Base-by-base conservation (phyloP, 2,888 invertebrate genomes). In the Caenorhabditis macrosperma region DNA sequence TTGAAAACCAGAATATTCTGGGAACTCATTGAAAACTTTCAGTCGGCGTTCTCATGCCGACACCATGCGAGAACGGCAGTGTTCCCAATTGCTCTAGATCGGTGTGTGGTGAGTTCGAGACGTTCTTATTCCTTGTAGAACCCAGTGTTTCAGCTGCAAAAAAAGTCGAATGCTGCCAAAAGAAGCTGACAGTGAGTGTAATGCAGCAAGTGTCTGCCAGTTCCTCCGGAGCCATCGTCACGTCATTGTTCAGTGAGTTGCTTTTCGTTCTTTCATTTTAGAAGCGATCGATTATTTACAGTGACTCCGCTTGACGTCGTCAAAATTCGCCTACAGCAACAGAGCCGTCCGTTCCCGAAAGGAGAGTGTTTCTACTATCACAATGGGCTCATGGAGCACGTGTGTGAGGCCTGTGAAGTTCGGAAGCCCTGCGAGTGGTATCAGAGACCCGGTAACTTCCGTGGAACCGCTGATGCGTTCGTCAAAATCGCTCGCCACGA, bases 321-420 rank as follows among this genome's bases (percentile, higher is more conserved):
- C 0, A 99, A 99, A 93, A 96, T 97, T 81, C 93, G 99, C 59
- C 93, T 99, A 46, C 99, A 99, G 92, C 94, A 95, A 2, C 98
- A 99, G 91, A 95, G 95, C 89, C 95, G 95, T 88, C 94, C 94
- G 0, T 91, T 94, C 86, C 92, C 94, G 5, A 94, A 94, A 9
- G 85, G 83, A 10, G 66, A 83, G 66, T 85, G 83, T 41, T 85
- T 83, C 68, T 83, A 82, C 46, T 85, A 83, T 67, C 72, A 81
- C 91, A 99, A 99, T 93, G 98, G 99, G 0, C 92, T 99, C 12
- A 98, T 98, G 97, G 99, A 99, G 91, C 97, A 98, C 91, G 92
- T 97, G 41, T 98, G 97, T 91, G 94, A 94, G 15, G 82, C 85
- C n/a, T 90, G 90, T 64, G 86, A 78, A 38, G 81, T 86, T 17